phyloP scores from a whole-genome alignment of 2,888 invertebrate genomes.

The Theretra japonica region DNA sequence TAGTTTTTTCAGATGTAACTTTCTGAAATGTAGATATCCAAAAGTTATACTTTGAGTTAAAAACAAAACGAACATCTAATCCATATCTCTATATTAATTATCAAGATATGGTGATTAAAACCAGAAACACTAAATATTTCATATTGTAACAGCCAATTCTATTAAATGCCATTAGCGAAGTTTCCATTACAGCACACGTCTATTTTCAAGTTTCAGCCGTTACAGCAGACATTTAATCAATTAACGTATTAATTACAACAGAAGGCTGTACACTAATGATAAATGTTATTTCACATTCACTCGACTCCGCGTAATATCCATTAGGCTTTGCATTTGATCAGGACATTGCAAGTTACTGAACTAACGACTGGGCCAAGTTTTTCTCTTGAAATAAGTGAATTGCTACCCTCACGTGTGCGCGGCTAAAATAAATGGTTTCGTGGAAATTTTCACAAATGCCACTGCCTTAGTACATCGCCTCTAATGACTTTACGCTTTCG shows the following conservation, averaged over 20 bases:
- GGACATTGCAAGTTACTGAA: slow-evolving; percentile 72
- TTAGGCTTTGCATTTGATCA: slow-evolving; percentile 54
- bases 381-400: slow-evolving; percentile 59
- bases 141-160: background rate
- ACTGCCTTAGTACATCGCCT: slow-evolving; percentile 40
- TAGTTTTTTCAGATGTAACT: background rate
- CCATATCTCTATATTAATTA: no score
- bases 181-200: background rate
- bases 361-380: slow-evolving; percentile 69
- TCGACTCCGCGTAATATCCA: slow-evolving; percentile 46
- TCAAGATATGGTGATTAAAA: background rate
- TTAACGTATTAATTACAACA: slow-evolving; percentile 23
- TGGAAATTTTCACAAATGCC: slow-evolving; percentile 46
- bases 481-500: slow-evolving; percentile 50
- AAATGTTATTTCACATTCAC: slow-evolving; percentile 32
- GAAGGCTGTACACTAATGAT: slow-evolving; percentile 30
- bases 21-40: background rate
- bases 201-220: background rate
- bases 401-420: slow-evolving; percentile 49
- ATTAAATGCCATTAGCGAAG: background rate
- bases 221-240: slow-evolving; percentile 1
- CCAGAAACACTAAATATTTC: background rate
- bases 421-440: slow-evolving; percentile 54
- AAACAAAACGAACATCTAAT: no score
- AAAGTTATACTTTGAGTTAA: no score